These are phyloP conservation scores for Macrochelys suwanniensis DNA, from an alignment of 2,797 vertebrate species.

Conservation along the genomic window DNA sequence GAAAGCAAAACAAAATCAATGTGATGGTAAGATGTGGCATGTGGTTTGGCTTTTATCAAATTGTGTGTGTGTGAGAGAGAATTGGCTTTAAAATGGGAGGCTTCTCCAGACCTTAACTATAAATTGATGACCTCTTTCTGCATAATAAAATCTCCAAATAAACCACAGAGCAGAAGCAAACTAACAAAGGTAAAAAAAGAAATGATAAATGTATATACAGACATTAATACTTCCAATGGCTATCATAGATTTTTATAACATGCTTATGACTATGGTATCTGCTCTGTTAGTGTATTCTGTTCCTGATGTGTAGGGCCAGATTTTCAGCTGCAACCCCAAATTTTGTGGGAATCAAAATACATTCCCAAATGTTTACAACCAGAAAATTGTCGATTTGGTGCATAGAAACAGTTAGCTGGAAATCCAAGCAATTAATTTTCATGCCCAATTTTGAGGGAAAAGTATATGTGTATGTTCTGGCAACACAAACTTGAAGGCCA, in stretches of 20 bases:
- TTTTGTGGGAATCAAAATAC: slow-evolving; percentile 9
- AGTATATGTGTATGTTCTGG: neutral
- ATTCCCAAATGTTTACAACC: neutral
- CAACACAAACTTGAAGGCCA: neutral
- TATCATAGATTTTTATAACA: neutral
- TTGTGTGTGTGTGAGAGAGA: neutral
- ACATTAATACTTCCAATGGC: neutral
- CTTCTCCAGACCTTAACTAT: neutral
- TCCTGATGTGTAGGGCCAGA: neutral
- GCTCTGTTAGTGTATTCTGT: neutral
- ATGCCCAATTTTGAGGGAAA: neutral
- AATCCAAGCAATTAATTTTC: neutral
- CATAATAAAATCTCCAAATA: neutral
- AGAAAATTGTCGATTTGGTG: neutral
- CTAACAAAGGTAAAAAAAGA: neutral
- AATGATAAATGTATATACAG: neutral
- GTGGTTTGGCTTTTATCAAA: neutral
- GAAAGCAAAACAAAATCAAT: neutral
- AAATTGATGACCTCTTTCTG: neutral
- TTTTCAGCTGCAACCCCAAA: neutral
- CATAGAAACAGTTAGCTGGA: neutral
- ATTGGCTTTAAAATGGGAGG: neutral
- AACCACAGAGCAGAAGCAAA: neutral
- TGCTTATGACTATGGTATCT: neutral
- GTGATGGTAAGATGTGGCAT: neutral